phyloP scores from a whole-genome alignment of 2,797 vertebrate genomes.

The Alosa sapidissima region DNA sequence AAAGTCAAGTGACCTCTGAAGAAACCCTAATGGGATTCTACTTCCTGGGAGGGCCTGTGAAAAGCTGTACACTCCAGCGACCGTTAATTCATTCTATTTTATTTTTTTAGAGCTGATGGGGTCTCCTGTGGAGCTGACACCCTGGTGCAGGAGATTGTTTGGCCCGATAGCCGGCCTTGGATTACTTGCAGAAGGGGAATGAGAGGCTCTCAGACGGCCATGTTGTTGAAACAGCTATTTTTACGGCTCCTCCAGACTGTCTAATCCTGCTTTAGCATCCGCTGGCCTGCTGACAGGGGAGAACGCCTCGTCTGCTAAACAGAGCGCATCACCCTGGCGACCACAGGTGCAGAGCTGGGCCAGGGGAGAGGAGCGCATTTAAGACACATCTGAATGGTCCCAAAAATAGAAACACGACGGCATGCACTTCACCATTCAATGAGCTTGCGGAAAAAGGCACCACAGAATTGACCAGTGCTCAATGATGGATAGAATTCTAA shows the following conservation, averaged over 20 bases:
- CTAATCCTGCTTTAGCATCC: conserved; percentile 37
- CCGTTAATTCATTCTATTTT: not conserved
- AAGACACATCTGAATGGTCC: not conserved
- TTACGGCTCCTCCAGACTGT: conserved; percentile 37
- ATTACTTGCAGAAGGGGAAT: conserved; percentile 27
- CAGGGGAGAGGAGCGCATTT: not conserved
- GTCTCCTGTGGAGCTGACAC: not conserved
- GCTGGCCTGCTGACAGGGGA: conserved; percentile 40
- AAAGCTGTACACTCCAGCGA: not conserved
- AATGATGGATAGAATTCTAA: not conserved
- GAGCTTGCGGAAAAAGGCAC: not conserved
- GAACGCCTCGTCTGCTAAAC: conserved; percentile 34
- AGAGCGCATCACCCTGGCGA: conserved; percentile 28
- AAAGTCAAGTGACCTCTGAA: conserved; percentile 5
- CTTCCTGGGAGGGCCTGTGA: not conserved
- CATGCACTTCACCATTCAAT: not conserved
- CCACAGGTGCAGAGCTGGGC: not conserved
- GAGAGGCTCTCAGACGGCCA: conserved; percentile 36
- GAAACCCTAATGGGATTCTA: not conserved
- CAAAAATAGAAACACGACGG: not conserved
- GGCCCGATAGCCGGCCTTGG: not conserved
- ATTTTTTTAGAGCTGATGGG: not conserved
- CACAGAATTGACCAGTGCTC: not conserved
- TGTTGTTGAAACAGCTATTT: conserved; percentile 48
- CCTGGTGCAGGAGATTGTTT: conserved; percentile 5